phyloP scores from a whole-genome alignment of 2,113 vertebrate species.

The Alosa alosa region DNA sequence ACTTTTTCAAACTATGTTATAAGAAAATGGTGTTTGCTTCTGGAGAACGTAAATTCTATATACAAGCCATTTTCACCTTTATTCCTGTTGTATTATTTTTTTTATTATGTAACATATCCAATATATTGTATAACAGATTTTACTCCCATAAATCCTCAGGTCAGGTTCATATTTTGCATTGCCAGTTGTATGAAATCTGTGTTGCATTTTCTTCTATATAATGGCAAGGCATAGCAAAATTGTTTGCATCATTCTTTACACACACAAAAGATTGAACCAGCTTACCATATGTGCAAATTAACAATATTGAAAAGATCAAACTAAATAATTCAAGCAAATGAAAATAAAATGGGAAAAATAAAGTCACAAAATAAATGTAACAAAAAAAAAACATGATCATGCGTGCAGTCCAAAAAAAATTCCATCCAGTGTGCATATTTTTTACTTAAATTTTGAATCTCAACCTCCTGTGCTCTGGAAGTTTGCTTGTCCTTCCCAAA shows the following conservation, averaged over 20 bases:
- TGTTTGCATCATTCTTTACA: not conserved
- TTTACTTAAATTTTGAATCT: not conserved
- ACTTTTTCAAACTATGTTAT: not conserved
- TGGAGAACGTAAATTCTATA: not conserved
- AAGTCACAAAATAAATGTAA: not conserved
- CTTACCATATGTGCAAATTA: not conserved
- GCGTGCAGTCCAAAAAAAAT: not conserved
- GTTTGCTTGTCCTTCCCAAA: not conserved
- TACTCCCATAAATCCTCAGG: not conserved
- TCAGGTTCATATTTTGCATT: not conserved
- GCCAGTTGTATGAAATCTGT: too few relatives aligned
- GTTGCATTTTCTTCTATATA: not conserved
- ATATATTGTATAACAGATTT: not conserved
- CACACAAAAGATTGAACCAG: not conserved
- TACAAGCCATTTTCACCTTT: not conserved
- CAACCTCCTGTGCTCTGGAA: not conserved
- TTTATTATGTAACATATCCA: not conserved
- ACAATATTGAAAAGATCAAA: not conserved
- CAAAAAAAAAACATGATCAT: not conserved
- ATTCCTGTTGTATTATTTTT: not conserved
- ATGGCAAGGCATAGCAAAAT: not conserved
- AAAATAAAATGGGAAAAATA: not conserved
- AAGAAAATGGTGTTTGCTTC: not conserved
- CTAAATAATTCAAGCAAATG: not conserved
- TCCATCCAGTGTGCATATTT: not conserved